phyloP scores from a whole-genome alignment of 1,140 invertebrate genomes.

The Probaryconus sp. region DNA sequence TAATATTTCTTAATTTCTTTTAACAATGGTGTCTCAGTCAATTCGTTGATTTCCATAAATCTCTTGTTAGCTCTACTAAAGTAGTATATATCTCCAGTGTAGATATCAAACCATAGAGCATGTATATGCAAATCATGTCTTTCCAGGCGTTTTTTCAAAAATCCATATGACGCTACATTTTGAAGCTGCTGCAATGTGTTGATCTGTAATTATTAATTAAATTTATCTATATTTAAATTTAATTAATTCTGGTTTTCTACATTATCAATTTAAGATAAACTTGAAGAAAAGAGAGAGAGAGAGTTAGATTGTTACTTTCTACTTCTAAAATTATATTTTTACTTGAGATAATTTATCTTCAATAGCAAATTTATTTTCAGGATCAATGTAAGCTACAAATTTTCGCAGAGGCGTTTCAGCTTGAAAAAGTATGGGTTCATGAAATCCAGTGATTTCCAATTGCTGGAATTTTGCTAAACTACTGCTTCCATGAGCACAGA shows the following conservation, averaged over 20 bases:
- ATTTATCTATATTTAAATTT: no score
- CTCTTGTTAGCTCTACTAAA: constrained; percentile 91
- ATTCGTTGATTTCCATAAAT: constrained; percentile 91
- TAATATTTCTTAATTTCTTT: constrained; percentile 89
- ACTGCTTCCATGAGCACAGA: constrained; percentile 90
- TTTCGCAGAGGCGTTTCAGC: constrained; percentile 90
- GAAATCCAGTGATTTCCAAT: constrained; percentile 83
- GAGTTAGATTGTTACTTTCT: no score
- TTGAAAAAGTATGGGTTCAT: constrained; percentile 89
- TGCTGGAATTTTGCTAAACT: constrained; percentile 91
- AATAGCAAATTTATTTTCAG: constrained; percentile 91
- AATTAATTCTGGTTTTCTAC: no score
- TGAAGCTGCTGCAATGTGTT: constrained; percentile 96
- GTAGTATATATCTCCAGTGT: constrained; percentile 96
- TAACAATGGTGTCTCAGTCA: constrained; percentile 85
- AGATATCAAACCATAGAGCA: constrained; percentile 98
- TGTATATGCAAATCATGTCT: constrained; percentile 92
- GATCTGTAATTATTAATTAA: no score
- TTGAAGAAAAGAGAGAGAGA: no score
- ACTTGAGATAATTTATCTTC: constrained; percentile 97
- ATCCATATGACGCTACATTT: constrained; percentile 96
- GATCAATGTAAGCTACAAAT: constrained; percentile 96
- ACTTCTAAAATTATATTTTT: constrained; percentile 45
- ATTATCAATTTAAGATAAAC: no score
- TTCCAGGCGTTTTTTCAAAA: constrained; percentile 90